Evolutionary conservation across 2,888 invertebrate species (phyloP).

Genomic region (Pilophorus perplexus): DNA sequence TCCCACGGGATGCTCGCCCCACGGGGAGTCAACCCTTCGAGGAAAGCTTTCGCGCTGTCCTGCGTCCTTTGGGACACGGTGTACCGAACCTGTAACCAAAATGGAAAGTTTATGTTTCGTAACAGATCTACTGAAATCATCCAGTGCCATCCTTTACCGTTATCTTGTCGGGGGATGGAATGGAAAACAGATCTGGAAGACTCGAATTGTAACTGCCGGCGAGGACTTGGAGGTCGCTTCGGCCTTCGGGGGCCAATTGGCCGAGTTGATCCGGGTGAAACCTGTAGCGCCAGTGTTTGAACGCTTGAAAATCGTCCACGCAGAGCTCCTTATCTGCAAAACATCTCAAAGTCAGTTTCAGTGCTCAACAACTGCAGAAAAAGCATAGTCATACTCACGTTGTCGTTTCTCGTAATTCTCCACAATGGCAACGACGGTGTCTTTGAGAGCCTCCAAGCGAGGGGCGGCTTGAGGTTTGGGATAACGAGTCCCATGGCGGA

Average conservation of each 20-base stretch:
- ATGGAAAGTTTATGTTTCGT: too few species aligned
- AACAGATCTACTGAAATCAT: too few species aligned
- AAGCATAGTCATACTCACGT: conserved; percentile 9
- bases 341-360: background rate
- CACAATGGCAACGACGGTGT: background rate
- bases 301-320: conserved; percentile 16
- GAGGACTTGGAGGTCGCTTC: conserved; percentile 2
- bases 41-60: conserved; percentile 30
- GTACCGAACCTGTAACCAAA: conserved; percentile 4
- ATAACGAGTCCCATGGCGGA: conserved; percentile 41
- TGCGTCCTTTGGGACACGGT: conserved; percentile 5
- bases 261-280: conserved; percentile 1
- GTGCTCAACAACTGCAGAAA: background rate
- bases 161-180: conserved; percentile 13
- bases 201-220: conserved; percentile 33
- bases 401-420: conserved; percentile 25
- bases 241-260: conserved; percentile 24
- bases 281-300: conserved; percentile 19
- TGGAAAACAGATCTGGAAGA: conserved; percentile 32
- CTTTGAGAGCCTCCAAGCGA: background rate
- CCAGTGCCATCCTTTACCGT: background rate
- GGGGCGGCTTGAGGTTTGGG: conserved; percentile 6
- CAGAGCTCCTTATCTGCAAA: conserved; percentile 23
- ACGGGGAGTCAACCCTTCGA: conserved; percentile 37
- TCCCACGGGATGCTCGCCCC: conserved; percentile 11